Conservation (phyloP, 2,888 invertebrate species). For the Acanthacorydalis orientalis region DNA sequence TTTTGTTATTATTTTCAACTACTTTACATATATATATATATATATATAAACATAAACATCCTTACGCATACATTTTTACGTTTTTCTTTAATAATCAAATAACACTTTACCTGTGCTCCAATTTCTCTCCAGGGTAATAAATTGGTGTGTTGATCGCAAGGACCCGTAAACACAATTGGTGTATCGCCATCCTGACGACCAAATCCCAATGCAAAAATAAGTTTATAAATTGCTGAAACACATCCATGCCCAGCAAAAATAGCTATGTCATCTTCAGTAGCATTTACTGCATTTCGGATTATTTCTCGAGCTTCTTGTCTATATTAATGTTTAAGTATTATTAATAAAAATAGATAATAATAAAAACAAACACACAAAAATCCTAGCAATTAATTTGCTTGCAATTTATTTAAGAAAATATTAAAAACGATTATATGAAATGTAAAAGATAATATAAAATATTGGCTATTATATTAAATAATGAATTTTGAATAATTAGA, state of each 20-base stretch:
- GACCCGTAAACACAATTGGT: constrained; percentile 62
- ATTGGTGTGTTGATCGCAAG: constrained; percentile 58
- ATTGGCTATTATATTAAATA: no score
- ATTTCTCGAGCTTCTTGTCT: constrained; percentile 71
- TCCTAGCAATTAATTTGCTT: no score
- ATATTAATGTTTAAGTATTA: constrained; percentile 14
- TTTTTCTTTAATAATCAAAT: neutral
- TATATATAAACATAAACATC: no score
- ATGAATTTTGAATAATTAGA: no score
- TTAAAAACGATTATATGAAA: no score
- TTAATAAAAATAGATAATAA: no score
- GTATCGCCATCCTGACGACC: constrained; percentile 23
- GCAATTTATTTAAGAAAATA: no score
- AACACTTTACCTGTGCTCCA: constrained; percentile 47
- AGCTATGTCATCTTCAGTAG: constrained; percentile 62
- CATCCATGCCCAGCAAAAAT: constrained; percentile 59
- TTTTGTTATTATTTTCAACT: neutral
- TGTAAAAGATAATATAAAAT: no score
- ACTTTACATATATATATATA: neutral
- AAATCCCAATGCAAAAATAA: constrained; percentile 53
- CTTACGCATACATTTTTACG: no score
- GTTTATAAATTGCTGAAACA: constrained; percentile 58
- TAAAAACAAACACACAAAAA: no score
- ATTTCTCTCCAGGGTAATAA: constrained; percentile 70
- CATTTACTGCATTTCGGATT: constrained; percentile 61